Conservation (phyloP, 2,797 vertebrate genomes). For the Arctocebus calabarensis region DNA sequence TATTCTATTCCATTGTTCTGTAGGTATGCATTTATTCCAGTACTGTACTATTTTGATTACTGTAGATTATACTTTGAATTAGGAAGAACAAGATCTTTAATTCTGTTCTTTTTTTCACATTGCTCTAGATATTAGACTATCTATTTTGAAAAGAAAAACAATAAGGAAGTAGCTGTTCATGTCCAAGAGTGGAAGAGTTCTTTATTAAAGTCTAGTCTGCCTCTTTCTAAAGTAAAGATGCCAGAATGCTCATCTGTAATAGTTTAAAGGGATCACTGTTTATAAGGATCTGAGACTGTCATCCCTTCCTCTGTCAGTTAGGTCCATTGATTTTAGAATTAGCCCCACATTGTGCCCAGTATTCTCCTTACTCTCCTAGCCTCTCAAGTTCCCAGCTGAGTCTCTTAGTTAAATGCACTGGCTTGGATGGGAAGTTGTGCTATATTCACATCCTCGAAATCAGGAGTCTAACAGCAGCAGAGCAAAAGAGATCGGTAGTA, state of each 20-base stretch:
- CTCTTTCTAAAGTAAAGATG: background rate
- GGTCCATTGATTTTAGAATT: background rate
- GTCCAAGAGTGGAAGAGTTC: background rate
- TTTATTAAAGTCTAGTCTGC: background rate
- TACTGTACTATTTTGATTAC: constrained; percentile 1
- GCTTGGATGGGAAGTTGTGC: background rate
- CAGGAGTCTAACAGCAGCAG: background rate
- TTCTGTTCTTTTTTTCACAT: background rate
- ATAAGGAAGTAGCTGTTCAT: background rate
- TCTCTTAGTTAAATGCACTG: background rate
- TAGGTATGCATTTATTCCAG: background rate
- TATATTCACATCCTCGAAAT: background rate
- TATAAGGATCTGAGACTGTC: background rate
- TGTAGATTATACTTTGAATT: background rate
- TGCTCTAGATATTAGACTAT: background rate
- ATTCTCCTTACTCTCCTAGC: background rate
- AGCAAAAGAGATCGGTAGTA: background rate
- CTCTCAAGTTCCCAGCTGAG: background rate
- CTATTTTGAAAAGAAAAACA: constrained; percentile 37
- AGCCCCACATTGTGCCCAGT: accelerated
- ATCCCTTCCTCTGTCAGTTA: background rate
- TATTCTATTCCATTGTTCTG: background rate
- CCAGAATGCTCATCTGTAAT: background rate
- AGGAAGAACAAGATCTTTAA: background rate
- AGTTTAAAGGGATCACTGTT: background rate